These are phyloP conservation scores for Pomacea canaliculata DNA, from an alignment of 2,888 invertebrate species.

Conservation along the genomic window DNA sequence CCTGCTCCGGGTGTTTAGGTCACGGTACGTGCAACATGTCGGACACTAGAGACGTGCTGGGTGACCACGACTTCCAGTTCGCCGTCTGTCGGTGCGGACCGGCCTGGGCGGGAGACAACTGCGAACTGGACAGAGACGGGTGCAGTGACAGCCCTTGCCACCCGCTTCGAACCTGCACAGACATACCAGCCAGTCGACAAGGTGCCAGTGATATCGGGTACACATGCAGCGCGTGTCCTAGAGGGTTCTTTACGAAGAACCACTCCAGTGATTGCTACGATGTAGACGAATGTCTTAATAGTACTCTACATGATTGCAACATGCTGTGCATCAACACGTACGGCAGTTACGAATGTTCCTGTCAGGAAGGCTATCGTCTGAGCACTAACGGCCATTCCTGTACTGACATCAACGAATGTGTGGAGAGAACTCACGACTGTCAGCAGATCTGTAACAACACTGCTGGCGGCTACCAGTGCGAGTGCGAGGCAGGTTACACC, in stretches of 20 bases:
- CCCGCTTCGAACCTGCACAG: conserved; percentile 38
- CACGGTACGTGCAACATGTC: conserved; percentile 23
- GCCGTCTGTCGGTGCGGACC: conserved; percentile 18
- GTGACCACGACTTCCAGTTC: conserved; percentile 2
- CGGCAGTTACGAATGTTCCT: conserved; percentile 65
- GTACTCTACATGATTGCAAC: conserved; percentile 63
- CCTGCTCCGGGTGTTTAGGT: conserved; percentile 23
- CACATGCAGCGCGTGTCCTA: conserved; percentile 34
- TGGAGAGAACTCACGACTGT: too few relatives aligned
- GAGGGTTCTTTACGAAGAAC: conserved; percentile 27
- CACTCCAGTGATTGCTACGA: conserved; percentile 38
- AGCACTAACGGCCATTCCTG: conserved; percentile 12
- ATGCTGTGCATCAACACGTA: conserved; percentile 69
- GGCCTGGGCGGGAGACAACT: conserved; percentile 24
- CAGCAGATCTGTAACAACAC: conserved; percentile 23
- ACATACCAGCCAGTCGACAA: conserved; percentile 35
- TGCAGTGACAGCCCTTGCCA: conserved; percentile 38
- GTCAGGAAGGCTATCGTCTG: conserved; percentile 54
- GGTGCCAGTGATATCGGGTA: conserved; percentile 10
- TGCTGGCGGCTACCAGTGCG: conserved; percentile 17
- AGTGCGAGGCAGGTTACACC: conserved; percentile 7
- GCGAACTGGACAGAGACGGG: conserved; percentile 37
- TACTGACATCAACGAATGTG: conserved; percentile 15
- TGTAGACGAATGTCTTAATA: conserved; percentile 69
- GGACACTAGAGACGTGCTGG: not conserved